Evolutionary conservation across 2,113 vertebrate species (phyloP), one percentile per base, ranked within the genome.

Genomic region (Podarcis raffonei): DNA sequence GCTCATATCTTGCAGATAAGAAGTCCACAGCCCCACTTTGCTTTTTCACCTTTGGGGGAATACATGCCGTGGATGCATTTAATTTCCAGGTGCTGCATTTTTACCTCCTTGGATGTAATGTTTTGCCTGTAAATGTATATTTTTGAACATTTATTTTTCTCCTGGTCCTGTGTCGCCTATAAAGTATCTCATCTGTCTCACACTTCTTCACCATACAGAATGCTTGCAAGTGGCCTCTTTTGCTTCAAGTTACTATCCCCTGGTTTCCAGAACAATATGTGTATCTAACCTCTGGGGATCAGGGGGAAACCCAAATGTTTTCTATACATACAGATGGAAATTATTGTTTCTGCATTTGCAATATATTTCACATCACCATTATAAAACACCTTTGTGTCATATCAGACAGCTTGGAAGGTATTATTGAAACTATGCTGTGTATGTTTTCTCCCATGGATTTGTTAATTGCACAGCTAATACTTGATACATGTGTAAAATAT

Each of bases 241-340:
- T 89, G 18, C 22, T 74, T 23, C 85, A 92, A n/a, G 30, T 35
- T 65, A 32, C 80, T 89, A 39, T 84, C 20, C 27, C n/a, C 75
- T 35, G 9, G 72, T 18, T 87, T 87, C 0, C 39, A 89, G 15
- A 3, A 42, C 81, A 88, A 66, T 39, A 23, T 5, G 62, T 13
- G 35, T 15, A 42, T 0, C 0, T 18, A 30, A 0, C 6, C 4
- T 13, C 4, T 39, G 1, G 4, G 0, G 0, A 4, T 83, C 1
- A 20, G 57, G 12, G 39, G 59, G 25, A 18, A 77, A 65, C 84
- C 25, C 15, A 84, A 84, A 86, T 66, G 37, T 71, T 89, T 86
- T 59, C 86, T 69, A 53, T 6, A 85, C 6, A 48, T 86, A 89
- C 90, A 16, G 8, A 82, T 13, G 48, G 23, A 89, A 30, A 1